Evolutionary conservation across 2,113 vertebrate species (phyloP).

Genomic region (Mungos mungo): DNA sequence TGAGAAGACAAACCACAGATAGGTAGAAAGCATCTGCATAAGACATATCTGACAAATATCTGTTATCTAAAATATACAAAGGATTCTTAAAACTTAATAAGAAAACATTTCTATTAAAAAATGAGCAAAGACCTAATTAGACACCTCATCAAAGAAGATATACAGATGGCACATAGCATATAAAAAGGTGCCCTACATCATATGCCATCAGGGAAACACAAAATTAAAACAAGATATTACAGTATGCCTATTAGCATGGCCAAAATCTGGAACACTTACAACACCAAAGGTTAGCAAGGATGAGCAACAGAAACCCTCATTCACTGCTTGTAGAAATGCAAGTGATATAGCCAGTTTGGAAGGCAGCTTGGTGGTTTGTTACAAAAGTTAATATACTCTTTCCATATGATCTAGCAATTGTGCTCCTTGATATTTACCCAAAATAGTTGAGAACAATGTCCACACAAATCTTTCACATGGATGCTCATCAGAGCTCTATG

Average conservation of each 20-base stretch:
- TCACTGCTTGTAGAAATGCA: neutral
- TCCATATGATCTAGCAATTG: neutral
- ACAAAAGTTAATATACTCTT: neutral
- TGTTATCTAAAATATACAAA: neutral
- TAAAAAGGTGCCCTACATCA: neutral
- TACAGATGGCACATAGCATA: neutral
- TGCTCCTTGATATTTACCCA: neutral
- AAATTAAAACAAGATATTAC: neutral
- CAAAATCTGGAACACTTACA: neutral
- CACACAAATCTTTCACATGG: neutral
- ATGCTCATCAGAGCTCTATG: neutral
- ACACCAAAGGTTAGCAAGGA: neutral
- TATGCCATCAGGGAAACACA: neutral
- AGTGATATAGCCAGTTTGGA: neutral
- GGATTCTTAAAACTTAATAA: neutral
- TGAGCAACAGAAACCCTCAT: neutral
- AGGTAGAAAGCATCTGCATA: neutral
- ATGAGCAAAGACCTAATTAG: neutral
- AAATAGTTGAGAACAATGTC: neutral
- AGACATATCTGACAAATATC: neutral
- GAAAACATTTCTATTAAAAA: neutral
- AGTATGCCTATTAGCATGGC: neutral
- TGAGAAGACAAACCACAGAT: neutral
- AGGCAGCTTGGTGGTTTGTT: neutral
- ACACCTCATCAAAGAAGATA: neutral